Conservation (phyloP, 2,113 vertebrate genomes). For the Tachysurus vachellii region DNA sequence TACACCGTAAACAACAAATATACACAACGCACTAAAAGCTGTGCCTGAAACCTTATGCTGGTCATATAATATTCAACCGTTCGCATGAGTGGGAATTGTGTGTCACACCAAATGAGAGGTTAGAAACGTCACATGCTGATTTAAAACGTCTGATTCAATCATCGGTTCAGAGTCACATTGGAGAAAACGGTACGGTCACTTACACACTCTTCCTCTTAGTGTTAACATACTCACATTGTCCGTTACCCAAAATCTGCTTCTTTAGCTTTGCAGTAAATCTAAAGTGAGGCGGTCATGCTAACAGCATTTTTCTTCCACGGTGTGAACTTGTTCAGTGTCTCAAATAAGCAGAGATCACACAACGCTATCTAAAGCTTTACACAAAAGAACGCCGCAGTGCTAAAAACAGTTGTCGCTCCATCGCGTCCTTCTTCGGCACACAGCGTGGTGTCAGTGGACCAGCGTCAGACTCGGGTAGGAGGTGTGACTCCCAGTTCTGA, state of each 20-base stretch:
- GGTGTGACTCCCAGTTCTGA: slow-evolving; percentile 21
- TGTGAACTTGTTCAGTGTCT: background rate
- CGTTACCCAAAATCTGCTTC: background rate
- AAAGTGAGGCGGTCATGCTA: background rate
- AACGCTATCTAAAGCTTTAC: background rate
- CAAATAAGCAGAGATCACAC: background rate
- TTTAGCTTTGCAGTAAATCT: background rate
- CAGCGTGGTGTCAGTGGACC: slow-evolving; percentile 16
- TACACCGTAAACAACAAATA: background rate
- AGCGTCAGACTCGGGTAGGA: slow-evolving; percentile 49
- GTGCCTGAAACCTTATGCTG: background rate
- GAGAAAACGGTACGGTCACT: background rate
- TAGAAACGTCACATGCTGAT: background rate
- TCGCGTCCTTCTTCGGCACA: slow-evolving; percentile 1
- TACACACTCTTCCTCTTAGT: background rate
- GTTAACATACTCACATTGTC: background rate
- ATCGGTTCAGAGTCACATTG: background rate
- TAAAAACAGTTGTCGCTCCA: background rate
- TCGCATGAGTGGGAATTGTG: background rate
- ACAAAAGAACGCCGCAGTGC: background rate
- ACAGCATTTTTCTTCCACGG: background rate
- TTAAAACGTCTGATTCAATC: background rate
- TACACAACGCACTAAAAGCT: background rate
- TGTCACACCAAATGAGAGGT: background rate
- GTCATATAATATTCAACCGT: background rate